Percentiles rank a stretch among this genome's conserved stretches.
These are phyloP conservation scores for Gymnarchus niloticus DNA, from an alignment of 2,113 vertebrate genomes.

Conservation along the genomic window DNA sequence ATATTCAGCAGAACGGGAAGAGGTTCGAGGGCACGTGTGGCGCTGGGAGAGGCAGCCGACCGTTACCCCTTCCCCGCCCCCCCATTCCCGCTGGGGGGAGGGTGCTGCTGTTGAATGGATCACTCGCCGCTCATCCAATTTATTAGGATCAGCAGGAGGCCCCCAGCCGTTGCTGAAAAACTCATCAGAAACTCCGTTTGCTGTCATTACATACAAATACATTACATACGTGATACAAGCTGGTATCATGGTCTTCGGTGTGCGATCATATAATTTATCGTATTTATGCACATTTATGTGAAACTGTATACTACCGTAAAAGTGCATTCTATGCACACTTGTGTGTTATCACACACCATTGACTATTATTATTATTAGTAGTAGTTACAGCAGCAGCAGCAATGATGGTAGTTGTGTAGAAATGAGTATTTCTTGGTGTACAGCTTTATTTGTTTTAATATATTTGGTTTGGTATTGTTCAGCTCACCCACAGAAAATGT, in stretches of 20 bases:
- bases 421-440: not conserved
- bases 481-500: not conserved
- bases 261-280: not conserved
- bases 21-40: not conserved
- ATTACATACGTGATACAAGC: too few relatives aligned
- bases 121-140: not conserved
- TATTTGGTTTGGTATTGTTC: not conserved
- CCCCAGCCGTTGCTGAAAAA: not conserved
- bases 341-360: not conserved
- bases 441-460: not conserved
- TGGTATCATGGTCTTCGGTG: too few relatives aligned
- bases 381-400: not conserved
- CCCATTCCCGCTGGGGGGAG: not conserved
- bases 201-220: not conserved
- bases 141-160: constrained; percentile 15
- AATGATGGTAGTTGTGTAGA: not conserved
- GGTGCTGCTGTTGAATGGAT: not conserved
- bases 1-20: not conserved
- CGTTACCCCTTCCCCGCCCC: not conserved
- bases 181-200: constrained; percentile 22
- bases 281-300: not conserved
- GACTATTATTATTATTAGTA: not conserved
- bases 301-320: not conserved
- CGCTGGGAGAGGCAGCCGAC: not conserved
- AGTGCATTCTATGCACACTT: not conserved